Percentiles rank a stretch among this genome's conserved stretches.
Evolutionary conservation across 2,113 vertebrate genomes (phyloP).

Genomic region (Pionites leucogaster): DNA sequence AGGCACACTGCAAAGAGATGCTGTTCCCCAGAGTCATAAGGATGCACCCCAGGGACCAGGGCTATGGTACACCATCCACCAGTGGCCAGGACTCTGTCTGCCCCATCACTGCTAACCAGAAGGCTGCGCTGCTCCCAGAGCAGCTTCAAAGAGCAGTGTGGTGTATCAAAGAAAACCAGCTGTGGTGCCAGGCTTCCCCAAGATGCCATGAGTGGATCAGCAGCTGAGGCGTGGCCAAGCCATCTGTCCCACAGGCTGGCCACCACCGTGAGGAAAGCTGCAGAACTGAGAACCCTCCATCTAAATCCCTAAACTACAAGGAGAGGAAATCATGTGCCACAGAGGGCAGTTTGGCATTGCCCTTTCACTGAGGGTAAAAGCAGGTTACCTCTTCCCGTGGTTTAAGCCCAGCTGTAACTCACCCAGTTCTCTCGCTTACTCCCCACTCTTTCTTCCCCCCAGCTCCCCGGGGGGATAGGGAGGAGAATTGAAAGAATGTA

Average conservation of each 20-base stretch:
- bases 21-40: fast-evolving
- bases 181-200: not conserved
- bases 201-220: not conserved
- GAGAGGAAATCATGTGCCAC: not conserved
- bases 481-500: too few species aligned
- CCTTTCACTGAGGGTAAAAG: fast-evolving
- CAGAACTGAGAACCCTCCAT: not conserved
- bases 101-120: not conserved
- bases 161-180: not conserved
- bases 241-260: not conserved
- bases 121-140: not conserved
- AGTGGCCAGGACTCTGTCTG: fast-evolving
- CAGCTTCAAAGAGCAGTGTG: not conserved
- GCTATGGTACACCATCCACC: fast-evolving
- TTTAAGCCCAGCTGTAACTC: too few species aligned
- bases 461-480: too few species aligned
- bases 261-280: fast-evolving
- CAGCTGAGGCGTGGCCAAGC: not conserved
- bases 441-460: too few species aligned
- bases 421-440: too few species aligned
- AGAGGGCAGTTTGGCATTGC: not conserved
- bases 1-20: not conserved
- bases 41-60: fast-evolving
- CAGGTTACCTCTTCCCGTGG: not conserved
- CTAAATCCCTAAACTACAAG: not conserved